These are phyloP conservation scores for Dipodomys spectabilis DNA, from an alignment of 2,113 vertebrate genomes.

Conservation along the genomic window DNA sequence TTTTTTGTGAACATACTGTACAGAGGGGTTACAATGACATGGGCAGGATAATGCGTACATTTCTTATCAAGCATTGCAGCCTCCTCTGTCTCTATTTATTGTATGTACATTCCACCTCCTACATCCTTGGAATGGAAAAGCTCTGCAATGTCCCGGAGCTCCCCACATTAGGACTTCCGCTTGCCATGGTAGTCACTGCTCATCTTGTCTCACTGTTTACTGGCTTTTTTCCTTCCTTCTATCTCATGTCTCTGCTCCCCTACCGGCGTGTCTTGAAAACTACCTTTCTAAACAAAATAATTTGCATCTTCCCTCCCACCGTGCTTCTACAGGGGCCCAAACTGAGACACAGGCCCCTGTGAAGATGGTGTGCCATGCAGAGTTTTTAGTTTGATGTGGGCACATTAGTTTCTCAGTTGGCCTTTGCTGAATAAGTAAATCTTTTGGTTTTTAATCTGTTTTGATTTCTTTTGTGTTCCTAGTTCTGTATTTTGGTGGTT, in stretches of 20 bases:
- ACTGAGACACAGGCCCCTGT: background rate
- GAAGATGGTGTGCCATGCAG: background rate
- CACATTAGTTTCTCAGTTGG: background rate
- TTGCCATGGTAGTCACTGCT: background rate
- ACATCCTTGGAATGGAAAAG: background rate
- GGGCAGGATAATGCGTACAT: too few species aligned
- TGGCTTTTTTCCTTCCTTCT: background rate
- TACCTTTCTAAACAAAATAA: background rate
- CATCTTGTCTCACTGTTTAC: background rate
- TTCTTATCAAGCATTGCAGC: too few species aligned
- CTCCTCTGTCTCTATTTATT: background rate
- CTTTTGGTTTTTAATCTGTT: background rate
- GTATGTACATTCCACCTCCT: background rate
- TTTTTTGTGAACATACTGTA: too few species aligned
- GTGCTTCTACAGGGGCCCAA: background rate
- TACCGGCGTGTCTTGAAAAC: background rate
- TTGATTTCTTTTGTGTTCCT: background rate
- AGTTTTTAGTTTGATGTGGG: background rate
- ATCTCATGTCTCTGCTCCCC: background rate
- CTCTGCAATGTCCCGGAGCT: background rate
- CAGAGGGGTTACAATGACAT: too few species aligned
- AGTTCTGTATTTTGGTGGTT: constrained; percentile 2
- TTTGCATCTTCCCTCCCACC: background rate
- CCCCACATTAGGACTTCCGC: background rate
- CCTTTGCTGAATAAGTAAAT: constrained; percentile 32